Base-by-base conservation (phyloP, 2,888 invertebrate genomes). In the Drosophila subquinaria region DNA sequence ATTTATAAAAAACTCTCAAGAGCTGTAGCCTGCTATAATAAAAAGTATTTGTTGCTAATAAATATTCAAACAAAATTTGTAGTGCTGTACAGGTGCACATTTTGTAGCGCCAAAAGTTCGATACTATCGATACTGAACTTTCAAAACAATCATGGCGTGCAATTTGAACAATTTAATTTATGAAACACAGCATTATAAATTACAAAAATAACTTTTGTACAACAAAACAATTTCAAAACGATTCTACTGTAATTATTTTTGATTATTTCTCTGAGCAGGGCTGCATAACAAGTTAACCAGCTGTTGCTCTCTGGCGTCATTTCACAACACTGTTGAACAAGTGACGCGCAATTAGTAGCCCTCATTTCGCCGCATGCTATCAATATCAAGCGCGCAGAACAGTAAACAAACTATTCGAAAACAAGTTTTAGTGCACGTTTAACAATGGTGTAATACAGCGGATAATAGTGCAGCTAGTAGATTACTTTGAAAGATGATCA, bases 351-450 rank as follows among this genome's bases (percentile, higher is more conserved):
- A 15, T 38, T 45, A 50, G 43, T 30, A 79, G 52, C 74, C 64
- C 79, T 74, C 13, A 45, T 52, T 61, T 38, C 42, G 50, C 51
- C 43, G 65, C 60, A 23, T 66, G 13, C 40, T 35, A 56, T 52
- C 35, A 23, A 9, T 52, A 27, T 5, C 51, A 33, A 51, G 81
- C 78, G 68, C 78, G 78, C 77, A 80, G 81, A 62, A 38, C 38
- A 40, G 30, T 23, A 45, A 42, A 38, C 3, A 65, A 55, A 23
- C 52, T 4, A 68, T 77, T 77, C 77, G 77, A 77, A 77, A 63
- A n/a, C 47, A 45, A 36, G 8, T 52, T 17, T 17, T 33, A 50
- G 47, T 45, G n/a, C 6, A 38, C 38, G 20, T 42, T 53, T 47
- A 60, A 30, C 13, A 13, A 40, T 53, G n/a, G 36, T 33, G 13